Percentiles rank a stretch among this genome's conserved stretches.
Conservation (phyloP, 2,113 vertebrate species). For the Neodontobutis hainanensis region DNA sequence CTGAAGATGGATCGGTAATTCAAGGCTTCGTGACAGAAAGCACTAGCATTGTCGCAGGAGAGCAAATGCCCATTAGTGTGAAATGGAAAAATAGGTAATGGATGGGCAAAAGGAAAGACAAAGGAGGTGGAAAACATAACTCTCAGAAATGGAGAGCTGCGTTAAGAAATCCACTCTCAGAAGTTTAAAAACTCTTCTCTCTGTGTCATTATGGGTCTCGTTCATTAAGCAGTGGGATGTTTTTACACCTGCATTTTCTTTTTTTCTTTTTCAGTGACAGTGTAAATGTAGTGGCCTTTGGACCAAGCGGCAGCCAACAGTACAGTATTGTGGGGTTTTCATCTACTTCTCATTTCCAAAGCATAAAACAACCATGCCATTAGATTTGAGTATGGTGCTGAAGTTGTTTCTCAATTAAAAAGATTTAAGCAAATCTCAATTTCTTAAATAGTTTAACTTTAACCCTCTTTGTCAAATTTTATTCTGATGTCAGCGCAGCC, state of each 20-base stretch:
- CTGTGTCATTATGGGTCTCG: conserved; percentile 7
- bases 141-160: not conserved
- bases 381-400: too few species aligned
- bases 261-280: conserved; percentile 17
- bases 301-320: conserved; percentile 14
- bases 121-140: conserved; percentile 4
- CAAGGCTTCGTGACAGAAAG: conserved; percentile 24
- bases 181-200: conserved; percentile 4
- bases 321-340: not conserved
- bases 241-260: conserved; percentile 15
- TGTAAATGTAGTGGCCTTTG: conserved; percentile 59
- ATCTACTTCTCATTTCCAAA: not conserved
- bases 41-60: not conserved
- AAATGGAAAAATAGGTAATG: conserved; percentile 24
- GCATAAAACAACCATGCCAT: not conserved
- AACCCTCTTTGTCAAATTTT: too few species aligned
- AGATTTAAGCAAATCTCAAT: too few species aligned
- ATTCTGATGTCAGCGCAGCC: too few species aligned
- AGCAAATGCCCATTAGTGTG: conserved; percentile 22
- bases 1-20: conserved; percentile 41
- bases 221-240: conserved; percentile 11
- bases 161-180: conserved; percentile 2
- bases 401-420: too few species aligned
- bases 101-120: conserved; percentile 1
- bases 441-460: too few species aligned